These are phyloP conservation scores for Drosophila repleta DNA, from an alignment of 1,140 invertebrate genomes.

Conservation along the genomic window DNA sequence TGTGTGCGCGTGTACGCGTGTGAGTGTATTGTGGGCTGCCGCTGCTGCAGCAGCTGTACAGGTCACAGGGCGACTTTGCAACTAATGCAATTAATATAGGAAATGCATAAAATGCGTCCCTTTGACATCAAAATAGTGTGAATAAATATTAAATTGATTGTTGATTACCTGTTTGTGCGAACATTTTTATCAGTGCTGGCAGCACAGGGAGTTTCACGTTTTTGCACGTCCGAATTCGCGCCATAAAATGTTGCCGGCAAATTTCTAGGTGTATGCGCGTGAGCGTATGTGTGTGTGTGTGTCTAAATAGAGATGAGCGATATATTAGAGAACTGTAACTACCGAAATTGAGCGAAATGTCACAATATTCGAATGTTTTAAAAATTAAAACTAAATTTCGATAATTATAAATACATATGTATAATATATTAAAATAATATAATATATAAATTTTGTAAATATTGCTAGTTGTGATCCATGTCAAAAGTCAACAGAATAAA, in stretches of 20 bases:
- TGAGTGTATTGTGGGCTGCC: constrained; percentile 12
- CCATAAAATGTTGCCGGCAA: constrained; percentile 70
- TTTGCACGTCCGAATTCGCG: constrained; percentile 54
- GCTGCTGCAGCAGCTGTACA: constrained; percentile 33
- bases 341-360: not conserved
- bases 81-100: constrained; percentile 10
- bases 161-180: not conserved
- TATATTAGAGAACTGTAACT: constrained; percentile 26
- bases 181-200: not conserved
- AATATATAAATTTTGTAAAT: too few species aligned
- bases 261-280: constrained; percentile 7
- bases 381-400: not conserved
- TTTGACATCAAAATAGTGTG: constrained; percentile 1
- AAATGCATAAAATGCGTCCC: not conserved
- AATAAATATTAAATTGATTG: not conserved
- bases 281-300: constrained; percentile 13
- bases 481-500: constrained; percentile 31
- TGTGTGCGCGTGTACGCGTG: constrained; percentile 18
- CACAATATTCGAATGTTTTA: not conserved
- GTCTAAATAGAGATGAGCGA: constrained; percentile 31
- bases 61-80: constrained; percentile 2
- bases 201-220: constrained; percentile 52
- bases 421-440: not conserved
- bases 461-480: not conserved
- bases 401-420: not conserved